Evolutionary conservation across 2,888 invertebrate genomes (phyloP), one percentile per base, ranked within the genome.

Genomic region (Noctua comes): DNA sequence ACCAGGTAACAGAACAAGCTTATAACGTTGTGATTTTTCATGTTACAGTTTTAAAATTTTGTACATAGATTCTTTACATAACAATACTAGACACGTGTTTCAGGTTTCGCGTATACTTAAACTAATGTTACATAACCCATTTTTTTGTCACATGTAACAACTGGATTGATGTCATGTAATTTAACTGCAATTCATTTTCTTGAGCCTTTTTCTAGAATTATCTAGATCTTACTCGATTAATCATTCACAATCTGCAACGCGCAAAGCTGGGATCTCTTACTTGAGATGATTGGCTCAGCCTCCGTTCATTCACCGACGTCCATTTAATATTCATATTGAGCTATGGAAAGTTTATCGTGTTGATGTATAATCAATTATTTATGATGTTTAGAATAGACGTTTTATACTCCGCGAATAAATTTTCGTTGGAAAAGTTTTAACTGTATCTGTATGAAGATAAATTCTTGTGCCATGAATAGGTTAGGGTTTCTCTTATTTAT

Each of bases 181-280:
- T 31, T n/a, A 62, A 36, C 11, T 48, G 36, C 46, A 40, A 18
- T 59, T 48, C 2, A 57, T 6, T 59, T 79, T 46, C 11, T n/a
- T 46, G 1, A 27, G 27, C 27, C 18, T 6, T 57, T 71, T 68
- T 57, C 36, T 68, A 40, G 48, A 73, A 68, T 62, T n/a, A 71
- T 48, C 54, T 76, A 57, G 68, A 66, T 24, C n/a, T n/a, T n/a
- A 57, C 57, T 68, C 46, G 48, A 77, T 85, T 83, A 78, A 86
- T 86, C 80, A 71, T 80, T 73, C 68, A 51, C 36, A 59, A 70
- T 78, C 21, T 76, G 48, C 68, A 71, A 68, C 27, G 59, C 64
- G 43, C 74, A 80, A 77, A 83, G 85, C 86, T 68, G 64, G 59
- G 71, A 62, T 77, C 31, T 64, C 11, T 68, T 68, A 68, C 64